Evolutionary conservation across 2,888 invertebrate species (phyloP).

Genomic region (Buathra laborator): DNA sequence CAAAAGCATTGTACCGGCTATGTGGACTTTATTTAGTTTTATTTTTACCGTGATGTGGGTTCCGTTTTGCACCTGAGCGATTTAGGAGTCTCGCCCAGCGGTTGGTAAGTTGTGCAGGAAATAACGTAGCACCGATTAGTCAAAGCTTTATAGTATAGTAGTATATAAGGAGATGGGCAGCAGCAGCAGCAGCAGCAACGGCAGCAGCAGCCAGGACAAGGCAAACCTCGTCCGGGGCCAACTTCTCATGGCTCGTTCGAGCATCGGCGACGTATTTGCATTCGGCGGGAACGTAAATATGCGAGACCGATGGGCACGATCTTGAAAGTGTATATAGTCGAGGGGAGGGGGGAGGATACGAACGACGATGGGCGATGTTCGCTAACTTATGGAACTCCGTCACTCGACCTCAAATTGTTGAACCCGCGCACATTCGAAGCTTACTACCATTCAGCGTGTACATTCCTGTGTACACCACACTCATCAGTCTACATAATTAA

Average conservation of each 20-base stretch:
- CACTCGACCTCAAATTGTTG: conserved; percentile 65
- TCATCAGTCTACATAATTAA: neutral
- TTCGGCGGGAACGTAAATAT: conserved; percentile 72
- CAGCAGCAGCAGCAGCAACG: conserved; percentile 27
- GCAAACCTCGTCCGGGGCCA: conserved; percentile 28
- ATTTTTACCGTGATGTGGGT: conserved; percentile 44
- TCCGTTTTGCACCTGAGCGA: conserved; percentile 70
- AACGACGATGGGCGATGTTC: conserved; percentile 64
- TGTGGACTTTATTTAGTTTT: conserved; percentile 32
- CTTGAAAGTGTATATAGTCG: conserved; percentile 58
- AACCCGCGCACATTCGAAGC: conserved; percentile 58
- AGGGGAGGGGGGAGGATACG: conserved; percentile 29
- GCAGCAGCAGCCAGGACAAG: conserved; percentile 36
- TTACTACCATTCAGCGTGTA: conserved; percentile 1
- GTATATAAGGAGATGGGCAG: conserved; percentile 67
- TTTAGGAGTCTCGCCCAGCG: conserved; percentile 75
- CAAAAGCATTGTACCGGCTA: conserved; percentile 62
- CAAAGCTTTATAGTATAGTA: conserved; percentile 72
- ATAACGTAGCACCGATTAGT: conserved; percentile 76
- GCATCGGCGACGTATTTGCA: conserved; percentile 66
- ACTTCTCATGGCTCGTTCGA: conserved; percentile 60
- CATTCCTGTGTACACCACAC: neutral
- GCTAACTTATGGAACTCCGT: conserved; percentile 72
- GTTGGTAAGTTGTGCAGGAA: conserved; percentile 70
- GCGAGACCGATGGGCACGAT: conserved; percentile 68